A percentile compares a stretch with the other conserved stretches of the same genome.
phyloP scores from a whole-genome alignment of 2,113 vertebrate genomes.

The Ursus arctos region DNA sequence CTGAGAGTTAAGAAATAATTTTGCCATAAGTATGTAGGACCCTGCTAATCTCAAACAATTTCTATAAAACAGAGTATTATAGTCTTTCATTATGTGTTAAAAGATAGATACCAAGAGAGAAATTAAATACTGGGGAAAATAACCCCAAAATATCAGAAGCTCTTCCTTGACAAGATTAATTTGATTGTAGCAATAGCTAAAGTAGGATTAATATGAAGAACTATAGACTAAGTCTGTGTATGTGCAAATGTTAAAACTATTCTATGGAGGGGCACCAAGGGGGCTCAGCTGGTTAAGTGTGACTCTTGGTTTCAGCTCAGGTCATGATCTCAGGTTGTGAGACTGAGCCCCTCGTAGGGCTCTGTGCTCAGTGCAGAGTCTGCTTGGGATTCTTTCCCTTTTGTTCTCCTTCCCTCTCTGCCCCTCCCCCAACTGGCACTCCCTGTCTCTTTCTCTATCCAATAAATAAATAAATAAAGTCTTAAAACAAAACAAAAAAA shows the following conservation, averaged over 20 bases:
- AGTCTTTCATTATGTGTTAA: slow-evolving; percentile 14
- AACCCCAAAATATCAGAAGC: not conserved
- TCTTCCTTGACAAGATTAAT: slow-evolving; percentile 22
- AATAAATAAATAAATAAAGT: not conserved
- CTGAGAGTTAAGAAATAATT: slow-evolving; percentile 4
- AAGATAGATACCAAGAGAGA: not conserved
- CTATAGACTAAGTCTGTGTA: not conserved
- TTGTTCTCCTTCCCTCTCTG: not conserved
- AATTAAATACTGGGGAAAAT: slow-evolving; percentile 25
- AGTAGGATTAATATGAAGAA: slow-evolving; percentile 3
- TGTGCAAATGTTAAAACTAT: not conserved
- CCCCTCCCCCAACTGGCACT: not conserved
- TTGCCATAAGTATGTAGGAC: not conserved
- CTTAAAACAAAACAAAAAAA: not conserved
- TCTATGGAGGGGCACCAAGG: not conserved
- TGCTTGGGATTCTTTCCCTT: not conserved
- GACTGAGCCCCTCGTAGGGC: not conserved
- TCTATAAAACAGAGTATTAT: not conserved
- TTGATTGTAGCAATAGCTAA: not conserved
- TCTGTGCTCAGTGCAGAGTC: not conserved
- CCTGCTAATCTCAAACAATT: not conserved
- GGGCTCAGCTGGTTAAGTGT: not conserved
- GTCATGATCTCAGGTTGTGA: not conserved
- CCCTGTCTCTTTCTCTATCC: not conserved
- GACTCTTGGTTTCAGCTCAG: not conserved